Evolutionary conservation across 1,140 invertebrate species (phyloP), one percentile per base, ranked within the genome.

Genomic region (Oreohelix idahoensis): DNA sequence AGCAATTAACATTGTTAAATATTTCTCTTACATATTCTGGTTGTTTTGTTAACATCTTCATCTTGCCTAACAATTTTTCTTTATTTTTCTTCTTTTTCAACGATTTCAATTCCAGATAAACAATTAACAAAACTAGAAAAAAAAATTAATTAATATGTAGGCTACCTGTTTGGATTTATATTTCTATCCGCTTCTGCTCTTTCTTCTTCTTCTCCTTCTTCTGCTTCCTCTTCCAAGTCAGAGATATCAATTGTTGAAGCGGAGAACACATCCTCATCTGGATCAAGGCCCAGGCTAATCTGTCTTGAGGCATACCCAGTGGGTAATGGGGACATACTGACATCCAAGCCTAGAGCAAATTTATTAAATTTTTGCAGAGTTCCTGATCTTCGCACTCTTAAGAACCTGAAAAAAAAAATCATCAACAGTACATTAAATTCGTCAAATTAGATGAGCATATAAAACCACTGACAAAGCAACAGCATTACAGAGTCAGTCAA

Each of bases 301-400:
- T 66, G n/a, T 23, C 63, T 66, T 2, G 29, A 2, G 20, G 51
- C 1, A 11, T 20, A 2, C 42, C 15, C 10, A 58, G 23, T 58
- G 11, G 63, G 63, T 35, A 66, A 1, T 2, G 63, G 63, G 20
- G 63, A 66, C 63, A 66, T 66, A 45, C 29, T 53, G 39, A 35
- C 32, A 81, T 81, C 79, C 49, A 81, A 35, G 1, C 79, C 79
- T 2, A 71, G 69, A 32, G 79, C 79, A 81, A 81, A 66, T 81
- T 81, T 81, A 20, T 71, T 36, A 71, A 81, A 81, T 49, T 51
- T 70, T 45, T 26, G 39, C n/a, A 81, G 42, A 35, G 79, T 70
- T 23, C 63, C 63, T 20, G 79, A 81, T 45, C 66, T 70, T 51
- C 66, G 36, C 13, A 71, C 79, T 32, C 32, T 42, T 8, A 81